Percentiles rank a stretch among this genome's conserved stretches.
Conservation (phyloP, 2,113 vertebrate genomes). For the Alaudala cheleensis region DNA sequence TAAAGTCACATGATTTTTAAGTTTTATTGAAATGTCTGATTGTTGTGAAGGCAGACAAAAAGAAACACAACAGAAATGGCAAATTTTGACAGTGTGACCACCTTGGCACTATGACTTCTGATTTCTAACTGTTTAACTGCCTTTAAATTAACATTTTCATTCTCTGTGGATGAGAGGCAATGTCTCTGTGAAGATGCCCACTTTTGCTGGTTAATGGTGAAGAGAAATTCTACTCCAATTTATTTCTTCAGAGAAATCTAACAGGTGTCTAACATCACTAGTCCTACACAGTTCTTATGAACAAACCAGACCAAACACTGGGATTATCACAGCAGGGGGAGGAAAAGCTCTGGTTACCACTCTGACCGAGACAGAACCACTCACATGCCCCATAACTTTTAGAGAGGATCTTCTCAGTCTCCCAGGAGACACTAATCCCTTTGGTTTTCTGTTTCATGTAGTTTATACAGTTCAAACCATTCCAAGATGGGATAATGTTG, state of each 20-base stretch:
- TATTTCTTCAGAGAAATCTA: background rate
- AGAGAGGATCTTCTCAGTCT: background rate
- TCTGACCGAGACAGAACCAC: background rate
- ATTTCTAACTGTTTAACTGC: background rate
- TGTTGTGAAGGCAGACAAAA: background rate
- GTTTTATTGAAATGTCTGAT: background rate
- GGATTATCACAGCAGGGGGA: constrained; percentile 43
- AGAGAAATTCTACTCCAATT: background rate
- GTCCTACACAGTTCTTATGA: background rate
- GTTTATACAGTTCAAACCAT: constrained; percentile 20
- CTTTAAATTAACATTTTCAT: background rate
- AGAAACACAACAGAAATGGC: background rate
- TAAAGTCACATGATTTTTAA: background rate
- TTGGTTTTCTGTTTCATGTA: constrained; percentile 34
- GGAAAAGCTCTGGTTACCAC: constrained; percentile 32
- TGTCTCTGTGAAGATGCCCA: background rate
- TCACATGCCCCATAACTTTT: constrained; percentile 7
- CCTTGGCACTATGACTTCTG: background rate
- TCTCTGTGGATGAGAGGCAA: background rate
- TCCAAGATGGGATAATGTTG: background rate
- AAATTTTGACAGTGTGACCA: background rate
- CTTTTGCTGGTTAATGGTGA: background rate
- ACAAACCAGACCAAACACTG: constrained; percentile 33
- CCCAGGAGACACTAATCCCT: constrained; percentile 14
- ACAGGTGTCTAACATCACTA: background rate